A percentile compares a stretch with the other conserved stretches of the same genome.
phyloP scores from a whole-genome alignment of 30 jellyfish, hydroid and myxozoan species.

The Mastigias papua region DNA sequence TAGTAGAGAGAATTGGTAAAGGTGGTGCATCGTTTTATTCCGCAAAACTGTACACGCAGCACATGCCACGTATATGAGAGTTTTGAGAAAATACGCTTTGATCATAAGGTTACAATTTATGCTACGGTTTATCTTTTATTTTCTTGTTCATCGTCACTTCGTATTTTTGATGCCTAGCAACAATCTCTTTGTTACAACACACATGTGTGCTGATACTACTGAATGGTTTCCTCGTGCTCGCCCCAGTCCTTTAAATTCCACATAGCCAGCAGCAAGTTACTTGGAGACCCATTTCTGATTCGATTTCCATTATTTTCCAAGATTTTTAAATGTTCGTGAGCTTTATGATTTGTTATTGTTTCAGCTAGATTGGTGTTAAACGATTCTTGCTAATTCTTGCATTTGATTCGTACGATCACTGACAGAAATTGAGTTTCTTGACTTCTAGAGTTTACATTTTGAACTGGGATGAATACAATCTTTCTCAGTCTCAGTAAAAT shows the following conservation, averaged over 20 bases:
- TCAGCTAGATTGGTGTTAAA: too few species aligned
- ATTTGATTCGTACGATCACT: too few species aligned
- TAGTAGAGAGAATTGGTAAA: constrained; percentile 16
- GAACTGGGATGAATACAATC: too few species aligned
- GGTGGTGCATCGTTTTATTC: constrained; percentile 23
- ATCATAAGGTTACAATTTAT: background rate
- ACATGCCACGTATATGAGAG: constrained; percentile 54
- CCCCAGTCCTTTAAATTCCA: constrained; percentile 43
- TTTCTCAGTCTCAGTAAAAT: too few species aligned
- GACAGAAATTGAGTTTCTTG: too few species aligned
- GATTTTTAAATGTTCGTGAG: too few species aligned
- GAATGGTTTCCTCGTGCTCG: background rate
- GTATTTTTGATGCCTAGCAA: constrained; percentile 27
- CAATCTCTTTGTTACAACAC: constrained; percentile 9
- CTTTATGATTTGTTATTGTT: too few species aligned
- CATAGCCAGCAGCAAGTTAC: constrained; percentile 18
- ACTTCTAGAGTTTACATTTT: too few species aligned
- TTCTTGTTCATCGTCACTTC: constrained; percentile 27
- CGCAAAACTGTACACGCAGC: constrained; percentile 21
- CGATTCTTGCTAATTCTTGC: too few species aligned
- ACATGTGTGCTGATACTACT: constrained; percentile 36
- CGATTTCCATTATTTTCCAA: background rate
- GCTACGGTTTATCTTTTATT: background rate
- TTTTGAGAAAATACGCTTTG: constrained; percentile 32
- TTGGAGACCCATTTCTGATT: constrained; percentile 1